phyloP scores from a whole-genome alignment of 92 coral and sea anemone genomes.

The Virgularia gustaviana region DNA sequence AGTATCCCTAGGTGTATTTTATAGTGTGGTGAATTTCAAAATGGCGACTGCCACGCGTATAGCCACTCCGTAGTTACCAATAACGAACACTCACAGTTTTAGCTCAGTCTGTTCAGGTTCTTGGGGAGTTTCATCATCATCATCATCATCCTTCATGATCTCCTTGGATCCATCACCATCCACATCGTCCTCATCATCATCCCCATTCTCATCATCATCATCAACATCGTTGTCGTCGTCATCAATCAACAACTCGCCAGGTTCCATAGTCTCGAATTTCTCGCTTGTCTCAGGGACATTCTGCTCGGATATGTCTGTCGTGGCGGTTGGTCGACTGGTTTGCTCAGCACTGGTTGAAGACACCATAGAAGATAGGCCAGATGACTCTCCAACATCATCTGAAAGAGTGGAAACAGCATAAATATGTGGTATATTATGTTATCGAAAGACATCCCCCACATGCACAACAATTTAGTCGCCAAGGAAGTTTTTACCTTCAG shows the following conservation, averaged over 20 bases:
- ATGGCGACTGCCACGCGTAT: too few relatives aligned
- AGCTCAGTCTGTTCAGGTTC: too few relatives aligned
- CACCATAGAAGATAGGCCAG: slow-evolving; percentile 69
- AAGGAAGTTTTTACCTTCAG: slow-evolving; percentile 20
- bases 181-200: too few relatives aligned
- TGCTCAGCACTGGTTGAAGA: slow-evolving; percentile 54
- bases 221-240: slow-evolving; percentile 48
- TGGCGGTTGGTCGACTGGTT: too few relatives aligned
- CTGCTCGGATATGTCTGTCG: slow-evolving; percentile 82
- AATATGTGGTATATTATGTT: not conserved
- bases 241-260: slow-evolving; percentile 38
- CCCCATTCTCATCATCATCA: slow-evolving; percentile 39
- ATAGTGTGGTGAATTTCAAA: too few relatives aligned
- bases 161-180: not conserved
- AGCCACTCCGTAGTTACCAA: too few relatives aligned
- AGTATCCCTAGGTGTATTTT: too few relatives aligned
- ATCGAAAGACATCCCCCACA: not conserved
- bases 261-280: slow-evolving; percentile 61
- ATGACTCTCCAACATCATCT: slow-evolving; percentile 37
- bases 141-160: not conserved
- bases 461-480: not conserved
- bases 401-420: too few relatives aligned
- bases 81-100: too few relatives aligned
- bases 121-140: too few relatives aligned
- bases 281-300: slow-evolving; percentile 89